Conservation (phyloP, 2,113 vertebrate genomes). For the Pyxicephalus adspersus region DNA sequence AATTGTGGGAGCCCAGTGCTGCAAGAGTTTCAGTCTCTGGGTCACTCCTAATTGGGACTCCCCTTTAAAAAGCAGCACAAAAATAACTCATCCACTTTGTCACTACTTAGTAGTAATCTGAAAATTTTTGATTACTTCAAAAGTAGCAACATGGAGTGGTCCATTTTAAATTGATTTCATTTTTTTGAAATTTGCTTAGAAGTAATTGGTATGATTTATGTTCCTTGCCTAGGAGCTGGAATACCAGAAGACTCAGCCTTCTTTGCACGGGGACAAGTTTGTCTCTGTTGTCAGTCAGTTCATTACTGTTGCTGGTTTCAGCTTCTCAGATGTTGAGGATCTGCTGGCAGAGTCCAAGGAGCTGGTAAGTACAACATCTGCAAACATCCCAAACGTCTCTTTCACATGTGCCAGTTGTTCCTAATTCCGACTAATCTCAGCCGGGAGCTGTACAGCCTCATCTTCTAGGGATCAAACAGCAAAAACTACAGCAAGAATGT, state of each 20-base stretch:
- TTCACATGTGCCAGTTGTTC: neutral
- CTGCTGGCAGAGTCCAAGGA: constrained; percentile 92
- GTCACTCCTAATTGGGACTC: too few species aligned
- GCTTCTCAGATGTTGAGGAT: constrained; percentile 97
- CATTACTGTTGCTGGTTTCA: constrained; percentile 95
- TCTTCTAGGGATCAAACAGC: neutral
- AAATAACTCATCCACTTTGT: too few species aligned
- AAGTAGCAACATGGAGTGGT: too few species aligned
- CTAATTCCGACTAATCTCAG: neutral
- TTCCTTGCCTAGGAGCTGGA: constrained; percentile 83
- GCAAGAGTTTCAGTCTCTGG: too few species aligned
- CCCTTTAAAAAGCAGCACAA: too few species aligned
- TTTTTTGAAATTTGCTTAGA: too few species aligned
- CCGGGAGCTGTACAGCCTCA: neutral
- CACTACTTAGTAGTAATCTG: too few species aligned
- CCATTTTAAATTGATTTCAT: too few species aligned
- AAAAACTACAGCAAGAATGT: neutral
- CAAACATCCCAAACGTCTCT: neutral
- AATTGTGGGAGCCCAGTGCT: too few species aligned
- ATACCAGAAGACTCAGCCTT: constrained; percentile 86
- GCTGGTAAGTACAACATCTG: constrained; percentile 78
- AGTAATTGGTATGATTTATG: neutral
- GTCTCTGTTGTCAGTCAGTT: constrained; percentile 98
- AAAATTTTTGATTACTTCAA: too few species aligned
- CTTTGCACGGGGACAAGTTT: constrained; percentile 90